Evolutionary conservation across 2,113 vertebrate genomes (phyloP).

Genomic region (Gallinago paraguaiae): DNA sequence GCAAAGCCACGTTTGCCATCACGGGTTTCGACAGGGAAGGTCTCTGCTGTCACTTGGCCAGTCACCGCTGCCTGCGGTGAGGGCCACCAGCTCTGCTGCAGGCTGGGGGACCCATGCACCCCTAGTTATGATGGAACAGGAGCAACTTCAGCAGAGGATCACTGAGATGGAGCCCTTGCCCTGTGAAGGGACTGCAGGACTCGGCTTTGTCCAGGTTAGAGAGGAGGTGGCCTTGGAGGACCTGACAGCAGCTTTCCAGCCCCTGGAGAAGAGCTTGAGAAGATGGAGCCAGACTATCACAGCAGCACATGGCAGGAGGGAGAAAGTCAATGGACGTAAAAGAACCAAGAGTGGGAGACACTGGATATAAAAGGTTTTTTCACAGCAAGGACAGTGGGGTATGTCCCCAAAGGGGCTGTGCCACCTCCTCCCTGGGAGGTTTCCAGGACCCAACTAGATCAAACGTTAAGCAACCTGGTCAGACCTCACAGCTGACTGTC

Average conservation of each 20-base stretch:
- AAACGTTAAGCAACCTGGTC: not conserved
- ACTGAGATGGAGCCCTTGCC: not conserved
- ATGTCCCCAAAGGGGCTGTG: not conserved
- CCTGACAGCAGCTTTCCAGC: not conserved
- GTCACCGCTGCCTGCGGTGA: not conserved
- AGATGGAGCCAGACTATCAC: not conserved
- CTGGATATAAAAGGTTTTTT: not conserved
- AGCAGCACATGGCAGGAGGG: not conserved
- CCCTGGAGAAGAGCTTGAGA: not conserved
- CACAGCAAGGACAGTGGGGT: accelerated
- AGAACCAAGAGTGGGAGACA: not conserved
- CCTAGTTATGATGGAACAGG: not conserved
- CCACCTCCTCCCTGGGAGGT: not conserved
- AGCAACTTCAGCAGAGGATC: not conserved
- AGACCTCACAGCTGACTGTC: not conserved
- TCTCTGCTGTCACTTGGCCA: not conserved
- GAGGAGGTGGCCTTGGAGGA: not conserved
- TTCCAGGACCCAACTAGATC: not conserved
- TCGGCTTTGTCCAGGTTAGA: not conserved
- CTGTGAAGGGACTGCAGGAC: not conserved
- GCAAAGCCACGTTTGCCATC: accelerated
- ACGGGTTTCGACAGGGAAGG: not conserved
- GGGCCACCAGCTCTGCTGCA: not conserved
- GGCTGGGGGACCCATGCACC: not conserved
- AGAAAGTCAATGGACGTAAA: not conserved